Conservation (phyloP, 2,113 vertebrate genomes). For the Agapornis roseicollis region DNA sequence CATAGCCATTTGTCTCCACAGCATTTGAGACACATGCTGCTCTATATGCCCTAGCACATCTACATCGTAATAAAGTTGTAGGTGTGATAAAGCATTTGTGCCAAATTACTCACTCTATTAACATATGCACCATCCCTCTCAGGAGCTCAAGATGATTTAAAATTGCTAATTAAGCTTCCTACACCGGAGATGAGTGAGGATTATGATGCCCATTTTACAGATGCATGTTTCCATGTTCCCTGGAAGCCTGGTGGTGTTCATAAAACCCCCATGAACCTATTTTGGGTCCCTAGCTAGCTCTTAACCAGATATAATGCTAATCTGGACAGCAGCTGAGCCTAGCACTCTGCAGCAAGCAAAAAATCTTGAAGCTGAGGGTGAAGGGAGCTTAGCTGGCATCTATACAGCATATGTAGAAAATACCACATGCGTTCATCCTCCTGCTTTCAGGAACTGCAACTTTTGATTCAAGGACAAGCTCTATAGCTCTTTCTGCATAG, state of each 20-base stretch:
- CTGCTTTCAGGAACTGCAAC: background rate
- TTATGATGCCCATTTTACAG: background rate
- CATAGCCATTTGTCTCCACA: background rate
- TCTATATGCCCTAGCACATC: background rate
- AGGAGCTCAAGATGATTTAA: background rate
- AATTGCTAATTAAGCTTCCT: slow-evolving; percentile 11
- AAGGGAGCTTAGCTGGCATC: background rate
- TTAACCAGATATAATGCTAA: background rate
- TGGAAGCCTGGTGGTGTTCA: background rate
- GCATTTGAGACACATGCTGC: background rate
- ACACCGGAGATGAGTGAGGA: background rate
- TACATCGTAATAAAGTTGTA: background rate
- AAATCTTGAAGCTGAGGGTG: background rate
- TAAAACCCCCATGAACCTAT: background rate
- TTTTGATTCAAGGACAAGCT: background rate
- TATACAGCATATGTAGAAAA: background rate
- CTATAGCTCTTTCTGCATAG: background rate
- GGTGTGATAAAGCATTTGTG: background rate
- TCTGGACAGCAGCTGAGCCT: background rate
- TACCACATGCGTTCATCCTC: background rate
- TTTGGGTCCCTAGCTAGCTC: background rate
- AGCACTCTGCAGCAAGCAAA: background rate
- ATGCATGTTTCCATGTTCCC: background rate
- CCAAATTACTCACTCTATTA: background rate
- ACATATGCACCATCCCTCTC: background rate